Percentiles rank a stretch among this genome's conserved stretches.
Conservation (phyloP, 1,140 invertebrate species). For the Solenopsis fugax region DNA sequence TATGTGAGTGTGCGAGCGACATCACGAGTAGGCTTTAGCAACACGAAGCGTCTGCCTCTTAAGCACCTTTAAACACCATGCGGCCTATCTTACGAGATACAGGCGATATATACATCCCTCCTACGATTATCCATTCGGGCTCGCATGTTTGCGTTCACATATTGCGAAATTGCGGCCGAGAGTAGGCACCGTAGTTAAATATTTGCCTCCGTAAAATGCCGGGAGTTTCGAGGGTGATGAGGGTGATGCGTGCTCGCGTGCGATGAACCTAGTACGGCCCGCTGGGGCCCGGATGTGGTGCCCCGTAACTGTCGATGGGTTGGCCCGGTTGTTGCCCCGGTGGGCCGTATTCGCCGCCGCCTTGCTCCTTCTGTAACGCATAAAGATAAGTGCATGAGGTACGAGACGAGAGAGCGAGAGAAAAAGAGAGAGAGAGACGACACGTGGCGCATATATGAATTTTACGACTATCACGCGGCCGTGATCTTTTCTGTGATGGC, state of each 20-base stretch:
- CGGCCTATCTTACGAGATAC: slow-evolving; percentile 45
- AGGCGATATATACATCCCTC: slow-evolving; percentile 44
- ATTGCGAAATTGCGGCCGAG: slow-evolving; percentile 23
- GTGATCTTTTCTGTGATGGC: slow-evolving; percentile 42
- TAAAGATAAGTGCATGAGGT: slow-evolving; percentile 42
- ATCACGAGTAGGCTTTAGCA: slow-evolving; percentile 20
- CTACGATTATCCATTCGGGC: slow-evolving; percentile 21
- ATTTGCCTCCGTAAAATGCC: not conserved
- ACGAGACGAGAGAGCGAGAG: not conserved
- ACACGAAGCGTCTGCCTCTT: slow-evolving; percentile 38
- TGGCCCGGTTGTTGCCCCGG: slow-evolving; percentile 77
- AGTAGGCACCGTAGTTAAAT: not conserved
- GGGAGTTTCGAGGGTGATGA: slow-evolving; percentile 11
- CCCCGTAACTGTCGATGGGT: slow-evolving; percentile 84
- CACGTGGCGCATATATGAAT: not conserved
- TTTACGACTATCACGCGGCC: slow-evolving; percentile 14
- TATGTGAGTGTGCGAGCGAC: slow-evolving; percentile 2
- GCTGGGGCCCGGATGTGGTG: slow-evolving; percentile 78
- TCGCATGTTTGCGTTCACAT: not conserved
- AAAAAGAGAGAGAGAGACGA: not conserved
- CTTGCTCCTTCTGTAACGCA: slow-evolving; percentile 80
- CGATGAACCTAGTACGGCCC: slow-evolving; percentile 79
- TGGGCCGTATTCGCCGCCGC: slow-evolving; percentile 85
- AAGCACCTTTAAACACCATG: slow-evolving; percentile 45
- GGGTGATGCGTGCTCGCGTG: not conserved